Evolutionary conservation across 2,113 vertebrate genomes (phyloP).

Genomic region (Lepisosteus osseus): DNA sequence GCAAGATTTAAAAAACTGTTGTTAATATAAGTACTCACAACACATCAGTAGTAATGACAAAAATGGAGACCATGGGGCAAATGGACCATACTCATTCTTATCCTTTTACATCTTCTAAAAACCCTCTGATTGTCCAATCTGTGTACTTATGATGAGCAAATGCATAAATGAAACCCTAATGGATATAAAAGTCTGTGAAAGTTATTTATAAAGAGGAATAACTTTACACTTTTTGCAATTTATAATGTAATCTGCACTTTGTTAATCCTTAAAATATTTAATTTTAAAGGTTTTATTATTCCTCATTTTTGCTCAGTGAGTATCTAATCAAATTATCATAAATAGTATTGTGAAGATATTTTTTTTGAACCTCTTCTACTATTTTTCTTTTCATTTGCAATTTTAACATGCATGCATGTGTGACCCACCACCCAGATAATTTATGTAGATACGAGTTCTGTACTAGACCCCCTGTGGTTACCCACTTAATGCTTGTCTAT

Average conservation of each 20-base stretch:
- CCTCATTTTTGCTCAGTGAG: slow-evolving; percentile 52
- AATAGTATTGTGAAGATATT: slow-evolving; percentile 54
- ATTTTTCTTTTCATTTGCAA: slow-evolving; percentile 52
- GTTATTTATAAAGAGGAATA: too few species aligned
- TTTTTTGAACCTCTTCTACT: slow-evolving; percentile 36
- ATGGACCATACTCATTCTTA: too few species aligned
- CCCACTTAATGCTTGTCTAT: slow-evolving; percentile 15
- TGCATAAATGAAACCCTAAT: too few species aligned
- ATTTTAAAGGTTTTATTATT: slow-evolving; percentile 69
- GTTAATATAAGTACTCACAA: too few species aligned
- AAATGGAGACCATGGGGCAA: too few species aligned
- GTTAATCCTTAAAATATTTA: slow-evolving; percentile 19
- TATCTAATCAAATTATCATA: slow-evolving; percentile 63
- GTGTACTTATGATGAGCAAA: too few species aligned
- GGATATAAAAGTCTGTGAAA: too few species aligned
- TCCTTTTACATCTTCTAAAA: too few species aligned
- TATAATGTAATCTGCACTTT: slow-evolving; percentile 57
- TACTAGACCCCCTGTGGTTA: slow-evolving; percentile 40
- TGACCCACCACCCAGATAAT: slow-evolving; percentile 58
- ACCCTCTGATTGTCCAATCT: too few species aligned
- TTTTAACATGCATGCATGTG: slow-evolving; percentile 63
- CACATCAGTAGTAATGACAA: too few species aligned
- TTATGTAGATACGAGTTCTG: slow-evolving; percentile 61
- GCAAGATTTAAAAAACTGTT: too few species aligned
- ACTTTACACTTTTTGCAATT: slow-evolving; percentile 13